phyloP scores from a whole-genome alignment of 1,140 invertebrate species.

The Drosophila tropicalis region DNA sequence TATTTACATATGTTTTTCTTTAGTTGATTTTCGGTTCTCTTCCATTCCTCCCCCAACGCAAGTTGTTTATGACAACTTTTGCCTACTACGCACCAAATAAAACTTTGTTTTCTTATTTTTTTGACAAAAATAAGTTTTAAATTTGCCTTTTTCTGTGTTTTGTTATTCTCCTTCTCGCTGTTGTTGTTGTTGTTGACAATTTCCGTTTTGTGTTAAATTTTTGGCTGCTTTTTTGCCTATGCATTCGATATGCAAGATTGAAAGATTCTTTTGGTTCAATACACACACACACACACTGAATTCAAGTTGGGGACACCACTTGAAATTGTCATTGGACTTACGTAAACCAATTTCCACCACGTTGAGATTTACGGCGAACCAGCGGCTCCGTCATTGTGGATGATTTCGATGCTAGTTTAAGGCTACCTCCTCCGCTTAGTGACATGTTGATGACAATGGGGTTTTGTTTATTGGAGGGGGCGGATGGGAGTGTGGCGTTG shows the following conservation, averaged over 20 bases:
- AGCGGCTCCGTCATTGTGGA: constrained; percentile 35
- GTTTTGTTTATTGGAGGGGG: background rate
- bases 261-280: constrained; percentile 25
- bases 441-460: constrained; percentile 27
- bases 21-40: constrained; percentile 22
- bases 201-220: constrained; percentile 61
- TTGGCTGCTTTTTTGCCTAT: constrained; percentile 34
- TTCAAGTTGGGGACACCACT: constrained; percentile 32
- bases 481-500: background rate
- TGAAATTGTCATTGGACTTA: constrained; percentile 63
- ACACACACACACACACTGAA: constrained; percentile 31
- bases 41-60: background rate
- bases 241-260: constrained; percentile 37
- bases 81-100: constrained; percentile 57
- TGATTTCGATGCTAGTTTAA: constrained; percentile 23
- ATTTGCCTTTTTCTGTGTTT: background rate
- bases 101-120: background rate
- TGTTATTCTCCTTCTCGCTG: constrained; percentile 10
- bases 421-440: constrained; percentile 17
- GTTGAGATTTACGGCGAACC: constrained; percentile 72
- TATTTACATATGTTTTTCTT: constrained; percentile 52
- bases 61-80: constrained; percentile 45
- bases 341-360: constrained; percentile 83
- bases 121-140: constrained; percentile 8
- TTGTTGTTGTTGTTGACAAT: constrained; percentile 64